These are phyloP conservation scores for Etheostoma spectabile DNA, from an alignment of 2,113 vertebrate species.

Conservation along the genomic window DNA sequence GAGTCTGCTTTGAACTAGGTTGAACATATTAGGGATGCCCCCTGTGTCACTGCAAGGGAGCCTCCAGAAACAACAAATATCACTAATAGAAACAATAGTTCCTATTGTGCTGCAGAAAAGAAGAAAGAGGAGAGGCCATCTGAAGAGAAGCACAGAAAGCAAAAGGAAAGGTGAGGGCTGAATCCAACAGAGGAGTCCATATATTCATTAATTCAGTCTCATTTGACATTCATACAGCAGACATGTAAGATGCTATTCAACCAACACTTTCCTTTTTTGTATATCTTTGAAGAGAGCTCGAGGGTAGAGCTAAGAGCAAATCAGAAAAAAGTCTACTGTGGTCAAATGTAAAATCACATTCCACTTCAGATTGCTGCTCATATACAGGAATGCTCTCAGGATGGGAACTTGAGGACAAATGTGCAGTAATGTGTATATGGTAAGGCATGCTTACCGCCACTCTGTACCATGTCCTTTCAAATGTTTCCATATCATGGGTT, in stretches of 20 bases:
- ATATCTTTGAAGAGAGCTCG: not conserved
- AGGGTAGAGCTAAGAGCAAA: not conserved
- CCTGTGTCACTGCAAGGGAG: conserved; percentile 53
- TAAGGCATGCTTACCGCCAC: not conserved
- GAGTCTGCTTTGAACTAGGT: conserved; percentile 50
- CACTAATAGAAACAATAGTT: conserved; percentile 46
- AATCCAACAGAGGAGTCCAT: conserved; percentile 31
- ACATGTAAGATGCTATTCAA: not conserved
- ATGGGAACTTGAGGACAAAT: not conserved
- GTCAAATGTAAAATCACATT: conserved; percentile 11
- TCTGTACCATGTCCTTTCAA: not conserved
- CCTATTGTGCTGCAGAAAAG: conserved; percentile 51
- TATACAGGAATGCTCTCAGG: not conserved
- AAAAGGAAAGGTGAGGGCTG: not conserved
- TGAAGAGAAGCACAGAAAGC: not conserved
- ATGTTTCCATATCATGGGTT: not conserved
- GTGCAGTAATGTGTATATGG: not conserved
- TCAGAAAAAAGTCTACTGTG: not conserved
- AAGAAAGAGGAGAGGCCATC: conserved; percentile 13
- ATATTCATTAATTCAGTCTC: conserved; percentile 17
- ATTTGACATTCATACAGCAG: conserved; percentile 13
- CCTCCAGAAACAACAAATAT: conserved; percentile 71
- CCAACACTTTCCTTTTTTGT: conserved; percentile 6
- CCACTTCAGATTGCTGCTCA: not conserved
- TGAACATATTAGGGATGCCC: conserved; percentile 36